Evolutionary conservation across 1,140 invertebrate genomes (phyloP).

Genomic region (Tribolium madens): DNA sequence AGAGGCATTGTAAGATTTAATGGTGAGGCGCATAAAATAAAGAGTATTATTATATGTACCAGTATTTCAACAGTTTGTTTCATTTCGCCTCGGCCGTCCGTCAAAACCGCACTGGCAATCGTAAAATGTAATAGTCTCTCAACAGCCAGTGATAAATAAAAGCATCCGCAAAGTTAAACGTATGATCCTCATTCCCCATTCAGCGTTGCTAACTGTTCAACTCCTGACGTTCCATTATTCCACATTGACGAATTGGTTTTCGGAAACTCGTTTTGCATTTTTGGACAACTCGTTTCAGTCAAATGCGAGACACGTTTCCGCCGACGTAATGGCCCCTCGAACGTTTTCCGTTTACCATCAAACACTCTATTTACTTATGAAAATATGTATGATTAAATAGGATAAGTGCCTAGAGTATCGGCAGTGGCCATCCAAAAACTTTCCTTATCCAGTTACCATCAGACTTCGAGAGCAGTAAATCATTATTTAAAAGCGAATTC

Average conservation of each 20-base stretch:
- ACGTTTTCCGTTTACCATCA: not conserved
- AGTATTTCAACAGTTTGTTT: conserved; percentile 7
- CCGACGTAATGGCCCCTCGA: not conserved
- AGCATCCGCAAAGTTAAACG: conserved; percentile 10
- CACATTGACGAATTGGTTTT: conserved; percentile 42
- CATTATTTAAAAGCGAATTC: conserved; percentile 56
- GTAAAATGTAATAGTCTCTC: conserved; percentile 18
- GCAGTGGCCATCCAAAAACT: conserved; percentile 29
- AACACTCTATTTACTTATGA: conserved; percentile 32
- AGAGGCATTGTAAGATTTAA: not conserved
- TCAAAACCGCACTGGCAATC: conserved; percentile 2
- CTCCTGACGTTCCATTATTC: conserved; percentile 43
- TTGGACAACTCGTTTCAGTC: conserved; percentile 15
- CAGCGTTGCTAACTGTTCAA: conserved; percentile 46
- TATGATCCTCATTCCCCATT: conserved; percentile 32
- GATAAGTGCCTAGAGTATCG: conserved; percentile 10
- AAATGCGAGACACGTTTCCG: conserved; percentile 12
- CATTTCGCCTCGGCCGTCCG: no score
- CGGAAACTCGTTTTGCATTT: conserved; percentile 40
- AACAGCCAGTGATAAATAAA: conserved; percentile 22
- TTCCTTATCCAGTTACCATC: conserved; percentile 50
- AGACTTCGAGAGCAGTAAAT: conserved; percentile 49
- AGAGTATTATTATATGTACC: not conserved
- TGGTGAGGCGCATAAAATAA: no score
- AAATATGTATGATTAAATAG: conserved; percentile 16